Evolutionary conservation across 2,113 vertebrate genomes (phyloP).

Genomic region (Egretta garzetta): DNA sequence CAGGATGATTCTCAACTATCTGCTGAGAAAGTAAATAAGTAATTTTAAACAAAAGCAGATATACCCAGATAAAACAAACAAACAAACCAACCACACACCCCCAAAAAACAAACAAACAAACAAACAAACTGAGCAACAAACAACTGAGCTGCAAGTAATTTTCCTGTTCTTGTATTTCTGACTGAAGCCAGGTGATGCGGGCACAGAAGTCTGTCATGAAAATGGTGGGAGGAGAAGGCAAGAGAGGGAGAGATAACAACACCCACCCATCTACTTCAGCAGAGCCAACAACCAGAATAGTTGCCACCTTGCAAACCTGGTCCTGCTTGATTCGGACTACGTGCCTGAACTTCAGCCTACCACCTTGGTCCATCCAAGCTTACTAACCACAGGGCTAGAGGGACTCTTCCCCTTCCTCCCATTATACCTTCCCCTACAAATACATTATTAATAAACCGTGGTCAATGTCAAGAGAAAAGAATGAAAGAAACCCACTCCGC

Average conservation of each 20-base stretch:
- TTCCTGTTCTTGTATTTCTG: neutral
- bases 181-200: neutral
- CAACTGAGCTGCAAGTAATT: neutral
- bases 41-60: neutral
- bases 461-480: neutral
- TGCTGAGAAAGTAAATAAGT: neutral
- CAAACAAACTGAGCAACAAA: neutral
- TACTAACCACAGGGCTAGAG: neutral
- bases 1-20: neutral
- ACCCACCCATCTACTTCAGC: neutral
- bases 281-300: neutral
- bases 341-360: constrained; percentile 7
- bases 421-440: neutral
- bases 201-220: neutral
- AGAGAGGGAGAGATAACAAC: neutral
- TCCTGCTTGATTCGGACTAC: neutral
- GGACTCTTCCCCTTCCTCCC: neutral
- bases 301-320: neutral
- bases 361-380: neutral
- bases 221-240: neutral
- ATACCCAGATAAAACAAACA: neutral
- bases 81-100: too few relatives aligned
- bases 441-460: neutral
- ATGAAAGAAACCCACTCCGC: neutral
- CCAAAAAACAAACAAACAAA: neutral